A percentile compares a stretch with the other conserved stretches of the same genome.
phyloP scores from a whole-genome alignment of 2,113 vertebrate species.

The Calonectris borealis region DNA sequence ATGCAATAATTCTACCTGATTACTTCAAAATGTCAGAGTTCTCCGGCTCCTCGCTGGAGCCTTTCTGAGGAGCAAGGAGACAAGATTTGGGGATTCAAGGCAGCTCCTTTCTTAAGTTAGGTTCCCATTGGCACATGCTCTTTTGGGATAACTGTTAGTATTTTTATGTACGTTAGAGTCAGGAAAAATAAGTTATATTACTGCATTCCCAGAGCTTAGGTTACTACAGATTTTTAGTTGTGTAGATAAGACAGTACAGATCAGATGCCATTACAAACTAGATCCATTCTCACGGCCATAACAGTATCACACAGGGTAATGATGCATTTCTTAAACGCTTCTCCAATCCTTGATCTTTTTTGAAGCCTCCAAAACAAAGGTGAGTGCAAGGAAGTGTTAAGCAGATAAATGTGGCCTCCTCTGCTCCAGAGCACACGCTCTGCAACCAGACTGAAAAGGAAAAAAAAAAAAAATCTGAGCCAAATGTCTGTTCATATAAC shows the following conservation, averaged over 20 bases:
- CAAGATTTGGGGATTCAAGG: background rate
- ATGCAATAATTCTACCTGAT: conserved; percentile 7
- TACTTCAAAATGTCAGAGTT: background rate
- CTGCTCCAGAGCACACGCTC: background rate
- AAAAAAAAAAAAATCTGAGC: background rate
- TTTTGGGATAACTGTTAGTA: background rate
- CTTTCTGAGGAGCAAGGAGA: background rate
- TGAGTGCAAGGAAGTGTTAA: background rate
- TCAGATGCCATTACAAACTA: background rate
- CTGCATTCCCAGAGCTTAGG: background rate
- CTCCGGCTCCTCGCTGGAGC: background rate
- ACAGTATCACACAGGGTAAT: rapidly evolving
- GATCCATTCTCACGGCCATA: background rate
- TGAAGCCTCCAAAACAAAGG: background rate
- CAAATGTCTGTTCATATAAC: background rate
- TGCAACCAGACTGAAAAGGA: background rate
- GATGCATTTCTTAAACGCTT: background rate
- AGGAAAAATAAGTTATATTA: background rate
- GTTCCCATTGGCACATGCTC: background rate
- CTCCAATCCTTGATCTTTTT: background rate
- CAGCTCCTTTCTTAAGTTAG: background rate
- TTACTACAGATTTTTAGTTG: background rate
- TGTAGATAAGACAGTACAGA: background rate
- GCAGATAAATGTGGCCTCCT: background rate
- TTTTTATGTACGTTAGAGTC: background rate